phyloP scores from a whole-genome alignment of 2,797 vertebrate species.

The Catamblyrhynchus diadema region DNA sequence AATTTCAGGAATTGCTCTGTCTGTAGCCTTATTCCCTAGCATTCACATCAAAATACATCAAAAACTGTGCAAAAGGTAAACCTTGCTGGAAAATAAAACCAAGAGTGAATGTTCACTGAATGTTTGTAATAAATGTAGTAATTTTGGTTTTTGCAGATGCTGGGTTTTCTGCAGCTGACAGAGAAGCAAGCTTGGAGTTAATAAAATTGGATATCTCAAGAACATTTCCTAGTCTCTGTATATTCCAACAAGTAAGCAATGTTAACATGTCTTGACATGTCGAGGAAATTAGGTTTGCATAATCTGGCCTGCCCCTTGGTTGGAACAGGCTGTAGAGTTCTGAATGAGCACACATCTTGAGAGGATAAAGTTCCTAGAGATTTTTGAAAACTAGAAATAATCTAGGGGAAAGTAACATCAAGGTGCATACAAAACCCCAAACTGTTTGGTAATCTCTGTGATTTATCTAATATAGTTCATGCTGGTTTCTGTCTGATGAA shows the following conservation, averaged over 20 bases:
- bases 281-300: not conserved
- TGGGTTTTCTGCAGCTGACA: conserved; percentile 83
- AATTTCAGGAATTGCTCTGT: not conserved
- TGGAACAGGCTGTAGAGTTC: not conserved
- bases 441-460: not conserved
- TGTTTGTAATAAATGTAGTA: not conserved
- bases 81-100: not conserved
- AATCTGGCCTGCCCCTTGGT: not conserved
- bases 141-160: conserved; percentile 72
- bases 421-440: not conserved
- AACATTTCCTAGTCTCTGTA: conserved; percentile 93
- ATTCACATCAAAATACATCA: not conserved
- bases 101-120: fast-evolving
- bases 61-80: not conserved
- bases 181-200: conserved; percentile 93
- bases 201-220: conserved; percentile 97
- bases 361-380: not conserved
- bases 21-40: not conserved
- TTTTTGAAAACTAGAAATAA: not conserved
- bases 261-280: not conserved
- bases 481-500: not conserved
- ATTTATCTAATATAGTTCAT: not conserved
- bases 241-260: conserved; percentile 89
- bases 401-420: not conserved
- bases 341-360: not conserved